Evolutionary conservation across 2,888 invertebrate genomes (phyloP).

Genomic region (Timandra comae): DNA sequence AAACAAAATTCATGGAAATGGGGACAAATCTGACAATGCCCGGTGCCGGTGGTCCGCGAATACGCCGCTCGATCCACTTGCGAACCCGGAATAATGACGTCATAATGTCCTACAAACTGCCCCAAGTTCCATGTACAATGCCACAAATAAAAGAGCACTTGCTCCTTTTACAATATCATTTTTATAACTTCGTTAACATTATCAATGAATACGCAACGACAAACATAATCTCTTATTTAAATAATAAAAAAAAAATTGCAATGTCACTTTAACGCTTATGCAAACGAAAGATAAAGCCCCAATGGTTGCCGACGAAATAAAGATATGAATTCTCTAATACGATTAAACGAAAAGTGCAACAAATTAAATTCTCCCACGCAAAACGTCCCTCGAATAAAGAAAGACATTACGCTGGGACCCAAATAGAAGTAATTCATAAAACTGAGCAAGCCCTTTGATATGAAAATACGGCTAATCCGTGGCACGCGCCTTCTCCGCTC

Average conservation of each 20-base stretch:
- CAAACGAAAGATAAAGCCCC: conserved; percentile 44
- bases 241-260: conserved; percentile 24
- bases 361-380: conserved; percentile 74
- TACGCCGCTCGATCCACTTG: conserved; percentile 40
- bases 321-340: conserved; percentile 55
- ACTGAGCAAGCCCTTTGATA: conserved; percentile 67
- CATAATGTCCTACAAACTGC: conserved; percentile 16
- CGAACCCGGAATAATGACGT: conserved; percentile 39
- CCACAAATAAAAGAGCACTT: too few relatives aligned
- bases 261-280: conserved; percentile 33
- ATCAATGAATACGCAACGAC: too few relatives aligned
- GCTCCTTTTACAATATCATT: neutral
- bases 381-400: conserved; percentile 55
- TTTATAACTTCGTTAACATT: neutral
- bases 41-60: conserved; percentile 54
- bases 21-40: conserved; percentile 67
- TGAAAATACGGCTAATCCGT: conserved; percentile 71
- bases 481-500: conserved; percentile 60
- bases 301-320: conserved; percentile 31
- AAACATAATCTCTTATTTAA: conserved; percentile 12
- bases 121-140: neutral
- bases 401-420: conserved; percentile 57
- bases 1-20: conserved; percentile 74
- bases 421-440: conserved; percentile 70
- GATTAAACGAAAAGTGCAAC: conserved; percentile 63